Conservation (phyloP, 2,888 invertebrate species). For the Syritta pipiens region DNA sequence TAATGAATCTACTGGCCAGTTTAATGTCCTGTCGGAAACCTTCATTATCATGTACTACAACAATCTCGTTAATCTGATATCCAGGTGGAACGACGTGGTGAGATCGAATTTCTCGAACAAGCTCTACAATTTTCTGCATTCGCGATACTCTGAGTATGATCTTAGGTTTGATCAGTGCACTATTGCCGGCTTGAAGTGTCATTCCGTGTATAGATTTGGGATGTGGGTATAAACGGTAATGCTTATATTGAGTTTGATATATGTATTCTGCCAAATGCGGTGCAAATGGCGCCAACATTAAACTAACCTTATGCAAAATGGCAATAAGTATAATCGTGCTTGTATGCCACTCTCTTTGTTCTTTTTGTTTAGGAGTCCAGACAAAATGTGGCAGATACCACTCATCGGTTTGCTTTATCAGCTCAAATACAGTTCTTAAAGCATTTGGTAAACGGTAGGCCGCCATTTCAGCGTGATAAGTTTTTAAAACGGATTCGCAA, state of each 20-base stretch:
- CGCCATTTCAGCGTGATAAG: conserved; percentile 93
- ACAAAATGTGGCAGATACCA: conserved; percentile 98
- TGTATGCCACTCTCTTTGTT: no score
- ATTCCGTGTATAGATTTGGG: conserved; percentile 89
- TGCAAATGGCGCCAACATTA: conserved; percentile 95
- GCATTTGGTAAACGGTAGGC: conserved; percentile 95
- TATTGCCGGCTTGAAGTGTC: conserved; percentile 83
- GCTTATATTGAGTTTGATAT: conserved; percentile 82
- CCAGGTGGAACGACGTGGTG: conserved; percentile 93
- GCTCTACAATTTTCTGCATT: conserved; percentile 95
- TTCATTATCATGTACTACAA: conserved; percentile 91
- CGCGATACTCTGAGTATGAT: conserved; percentile 89
- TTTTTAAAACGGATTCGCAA: conserved; percentile 91
- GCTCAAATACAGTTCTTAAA: conserved; percentile 91
- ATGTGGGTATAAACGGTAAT: conserved; percentile 75
- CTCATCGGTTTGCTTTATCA: conserved; percentile 96
- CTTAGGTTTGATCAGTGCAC: conserved; percentile 90
- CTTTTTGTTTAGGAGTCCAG: conserved; percentile 90
- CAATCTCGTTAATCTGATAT: conserved; percentile 94
- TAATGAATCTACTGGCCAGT: conserved; percentile 88
- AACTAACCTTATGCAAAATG: conserved; percentile 73
- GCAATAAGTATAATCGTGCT: neutral
- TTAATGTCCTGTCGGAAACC: conserved; percentile 87
- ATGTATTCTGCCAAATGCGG: conserved; percentile 96
- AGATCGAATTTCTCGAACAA: conserved; percentile 93